Percentiles rank a stretch among this genome's conserved stretches.
These are phyloP conservation scores for Phoxinus phoxinus DNA, from an alignment of 2,113 vertebrate species.

Conservation along the genomic window DNA sequence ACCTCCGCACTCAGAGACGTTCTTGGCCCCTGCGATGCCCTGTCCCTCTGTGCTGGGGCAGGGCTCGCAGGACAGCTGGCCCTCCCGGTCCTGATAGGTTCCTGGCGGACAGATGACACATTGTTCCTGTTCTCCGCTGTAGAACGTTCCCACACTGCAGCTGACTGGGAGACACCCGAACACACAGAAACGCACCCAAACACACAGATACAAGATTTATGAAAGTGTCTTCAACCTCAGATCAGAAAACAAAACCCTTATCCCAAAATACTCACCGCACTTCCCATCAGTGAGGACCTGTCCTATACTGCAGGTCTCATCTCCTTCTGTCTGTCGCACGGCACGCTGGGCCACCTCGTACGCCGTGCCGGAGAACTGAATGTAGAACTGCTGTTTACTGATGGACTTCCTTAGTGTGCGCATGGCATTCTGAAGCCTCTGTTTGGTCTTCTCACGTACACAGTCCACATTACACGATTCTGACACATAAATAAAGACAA, in stretches of 20 bases:
- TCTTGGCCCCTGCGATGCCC: conserved; percentile 83
- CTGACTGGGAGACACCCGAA: conserved; percentile 77
- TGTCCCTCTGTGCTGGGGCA: conserved; percentile 88
- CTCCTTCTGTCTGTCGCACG: conserved; percentile 76
- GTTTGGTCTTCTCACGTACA: conserved; percentile 84
- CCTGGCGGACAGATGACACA: conserved; percentile 85
- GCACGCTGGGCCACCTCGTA: conserved; percentile 92
- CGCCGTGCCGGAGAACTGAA: conserved; percentile 91
- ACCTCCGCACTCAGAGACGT: conserved; percentile 94
- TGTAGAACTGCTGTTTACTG: conserved; percentile 92
- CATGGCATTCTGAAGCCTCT: conserved; percentile 90
- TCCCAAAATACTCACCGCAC: conserved; percentile 80
- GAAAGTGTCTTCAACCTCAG: background rate
- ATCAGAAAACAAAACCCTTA: background rate
- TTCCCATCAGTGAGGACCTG: conserved; percentile 85
- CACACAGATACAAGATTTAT: background rate
- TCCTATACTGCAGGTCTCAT: conserved; percentile 83
- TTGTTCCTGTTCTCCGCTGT: conserved; percentile 85
- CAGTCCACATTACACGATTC: conserved; percentile 89
- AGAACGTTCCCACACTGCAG: conserved; percentile 87
- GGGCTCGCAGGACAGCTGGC: conserved; percentile 90
- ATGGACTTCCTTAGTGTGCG: conserved; percentile 92
- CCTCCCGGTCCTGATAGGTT: conserved; percentile 89
- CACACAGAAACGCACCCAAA: conserved; percentile 29
- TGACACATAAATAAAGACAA: conserved; percentile 68